These are phyloP conservation scores for Netta rufina DNA, from an alignment of 2,797 vertebrate genomes.

Conservation along the genomic window DNA sequence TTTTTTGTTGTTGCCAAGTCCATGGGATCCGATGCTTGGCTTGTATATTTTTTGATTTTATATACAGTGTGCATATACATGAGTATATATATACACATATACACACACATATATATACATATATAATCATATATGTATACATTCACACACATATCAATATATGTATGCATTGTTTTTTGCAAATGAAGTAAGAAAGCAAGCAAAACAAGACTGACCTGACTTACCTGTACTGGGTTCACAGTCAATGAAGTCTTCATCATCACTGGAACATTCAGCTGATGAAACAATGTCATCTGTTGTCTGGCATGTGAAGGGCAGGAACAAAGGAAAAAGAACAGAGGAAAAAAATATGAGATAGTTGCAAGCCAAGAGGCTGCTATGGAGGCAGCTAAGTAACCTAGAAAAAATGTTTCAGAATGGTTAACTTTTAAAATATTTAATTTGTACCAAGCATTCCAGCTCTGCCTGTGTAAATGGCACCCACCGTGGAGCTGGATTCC, in stretches of 20 bases:
- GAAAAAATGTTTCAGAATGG: background rate
- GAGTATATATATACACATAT: constrained; percentile 69
- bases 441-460: background rate
- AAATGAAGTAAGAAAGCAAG: constrained; percentile 87
- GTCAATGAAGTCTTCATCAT: constrained; percentile 97
- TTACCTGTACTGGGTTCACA: constrained; percentile 99
- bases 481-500: background rate
- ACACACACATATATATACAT: constrained; percentile 75
- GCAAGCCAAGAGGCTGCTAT: background rate
- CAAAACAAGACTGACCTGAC: constrained; percentile 93
- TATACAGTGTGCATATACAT: constrained; percentile 69
- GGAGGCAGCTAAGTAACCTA: background rate
- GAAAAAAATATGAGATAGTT: constrained; percentile 3
- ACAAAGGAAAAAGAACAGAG: constrained; percentile 1
- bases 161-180: constrained; percentile 83
- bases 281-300: constrained; percentile 97
- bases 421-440: background rate
- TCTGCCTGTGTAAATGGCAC: background rate
- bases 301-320: constrained; percentile 69
- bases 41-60: constrained; percentile 77
- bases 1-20: constrained; percentile 70
- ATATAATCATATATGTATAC: constrained; percentile 74
- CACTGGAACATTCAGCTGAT: constrained; percentile 98
- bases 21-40: constrained; percentile 94
- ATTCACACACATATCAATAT: constrained; percentile 73